Evolutionary conservation across 2,797 vertebrate genomes (phyloP).

Genomic region (Spinus olivaceus): DNA sequence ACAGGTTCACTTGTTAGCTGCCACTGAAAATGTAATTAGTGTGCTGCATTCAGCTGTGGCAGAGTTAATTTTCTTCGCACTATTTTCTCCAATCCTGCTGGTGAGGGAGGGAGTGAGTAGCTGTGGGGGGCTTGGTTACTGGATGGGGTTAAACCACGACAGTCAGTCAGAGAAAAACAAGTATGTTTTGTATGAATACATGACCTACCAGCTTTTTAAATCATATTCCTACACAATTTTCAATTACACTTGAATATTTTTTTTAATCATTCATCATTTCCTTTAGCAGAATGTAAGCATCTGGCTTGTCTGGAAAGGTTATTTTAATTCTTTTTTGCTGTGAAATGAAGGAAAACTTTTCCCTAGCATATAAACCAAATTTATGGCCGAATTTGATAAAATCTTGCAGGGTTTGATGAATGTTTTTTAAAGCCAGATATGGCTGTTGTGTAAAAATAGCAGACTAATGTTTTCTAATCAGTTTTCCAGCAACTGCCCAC

Average conservation of each 20-base stretch:
- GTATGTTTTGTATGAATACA: neutral
- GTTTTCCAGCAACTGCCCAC: neutral
- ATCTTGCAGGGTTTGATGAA: neutral
- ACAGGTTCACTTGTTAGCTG: neutral
- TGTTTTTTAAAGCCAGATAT: neutral
- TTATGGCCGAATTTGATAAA: neutral
- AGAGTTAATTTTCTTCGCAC: neutral
- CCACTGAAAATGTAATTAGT: neutral
- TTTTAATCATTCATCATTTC: neutral
- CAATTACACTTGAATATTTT: neutral
- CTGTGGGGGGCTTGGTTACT: neutral
- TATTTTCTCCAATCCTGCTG: neutral
- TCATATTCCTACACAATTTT: neutral
- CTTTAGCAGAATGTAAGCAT: neutral
- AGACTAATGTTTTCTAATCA: neutral
- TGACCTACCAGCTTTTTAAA: neutral
- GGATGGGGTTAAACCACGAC: neutral
- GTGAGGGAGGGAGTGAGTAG: fast-evolving
- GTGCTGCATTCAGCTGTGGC: neutral
- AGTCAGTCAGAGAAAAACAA: neutral
- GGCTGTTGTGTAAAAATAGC: neutral
- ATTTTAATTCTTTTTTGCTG: neutral
- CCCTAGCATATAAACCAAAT: neutral
- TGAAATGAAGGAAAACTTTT: neutral
- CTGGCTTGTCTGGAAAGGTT: neutral